Percentiles rank a stretch among this genome's conserved stretches.
phyloP scores from a whole-genome alignment of 2,113 vertebrate genomes.

The Plotosus lineatus region DNA sequence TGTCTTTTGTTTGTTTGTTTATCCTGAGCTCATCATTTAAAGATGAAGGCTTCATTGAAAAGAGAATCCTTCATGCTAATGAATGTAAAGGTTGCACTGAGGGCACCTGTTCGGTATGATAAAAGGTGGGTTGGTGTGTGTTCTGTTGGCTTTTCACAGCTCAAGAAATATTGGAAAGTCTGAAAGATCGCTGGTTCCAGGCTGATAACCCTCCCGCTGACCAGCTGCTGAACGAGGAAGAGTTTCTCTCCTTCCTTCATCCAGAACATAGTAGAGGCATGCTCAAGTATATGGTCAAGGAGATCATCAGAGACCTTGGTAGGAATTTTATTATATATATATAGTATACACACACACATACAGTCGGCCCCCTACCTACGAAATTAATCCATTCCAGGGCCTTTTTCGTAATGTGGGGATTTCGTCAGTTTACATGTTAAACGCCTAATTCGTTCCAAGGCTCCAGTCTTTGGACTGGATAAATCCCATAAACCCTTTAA shows the following conservation, averaged over 20 bases:
- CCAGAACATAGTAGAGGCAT: constrained; percentile 93
- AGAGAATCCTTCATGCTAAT: neutral
- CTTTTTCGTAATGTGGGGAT: no score
- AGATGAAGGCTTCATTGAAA: neutral
- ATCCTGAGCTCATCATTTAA: neutral
- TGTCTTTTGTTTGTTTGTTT: neutral
- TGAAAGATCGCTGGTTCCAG: constrained; percentile 97
- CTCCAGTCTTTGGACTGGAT: no score
- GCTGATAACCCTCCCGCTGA: constrained; percentile 89
- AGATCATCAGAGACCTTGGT: constrained; percentile 92
- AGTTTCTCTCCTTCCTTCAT: constrained; percentile 93
- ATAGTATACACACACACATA: no score
- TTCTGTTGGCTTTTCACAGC: constrained; percentile 68
- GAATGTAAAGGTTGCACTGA: neutral
- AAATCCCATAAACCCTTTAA: no score
- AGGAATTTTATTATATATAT: no score
- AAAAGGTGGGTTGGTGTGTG: neutral
- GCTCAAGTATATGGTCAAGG: constrained; percentile 96
- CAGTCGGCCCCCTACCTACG: no score
- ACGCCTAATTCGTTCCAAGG: no score
- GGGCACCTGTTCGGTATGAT: neutral
- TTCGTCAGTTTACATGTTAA: no score
- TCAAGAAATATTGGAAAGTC: constrained; percentile 92
- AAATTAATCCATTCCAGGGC: no score
- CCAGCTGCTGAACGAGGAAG: constrained; percentile 85